A percentile compares a stretch with the other conserved stretches of the same genome.
phyloP scores from a whole-genome alignment of 2,797 vertebrate species.

The Tragelaphus eurycerus region DNA sequence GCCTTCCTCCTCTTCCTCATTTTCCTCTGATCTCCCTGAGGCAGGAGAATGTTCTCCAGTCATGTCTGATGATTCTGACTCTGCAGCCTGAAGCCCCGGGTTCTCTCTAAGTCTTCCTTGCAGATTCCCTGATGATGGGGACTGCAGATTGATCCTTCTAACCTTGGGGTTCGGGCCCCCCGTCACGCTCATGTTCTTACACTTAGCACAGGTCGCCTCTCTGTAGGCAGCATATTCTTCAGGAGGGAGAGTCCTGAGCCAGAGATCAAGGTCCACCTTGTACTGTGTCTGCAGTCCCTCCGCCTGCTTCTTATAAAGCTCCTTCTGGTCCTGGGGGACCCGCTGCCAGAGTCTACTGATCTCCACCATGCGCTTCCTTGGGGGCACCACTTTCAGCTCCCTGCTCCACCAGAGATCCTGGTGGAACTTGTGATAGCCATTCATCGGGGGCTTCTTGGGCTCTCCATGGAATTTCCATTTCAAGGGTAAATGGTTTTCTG shows the following conservation, averaged over 20 bases:
- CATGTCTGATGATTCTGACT: rapidly evolving
- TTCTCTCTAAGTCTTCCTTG: too few relatives aligned
- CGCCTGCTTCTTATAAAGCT: constrained; percentile 42
- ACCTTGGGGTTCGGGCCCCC: background rate
- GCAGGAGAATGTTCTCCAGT: rapidly evolving
- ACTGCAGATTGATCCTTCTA: too few relatives aligned
- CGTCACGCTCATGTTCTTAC: constrained; percentile 86
- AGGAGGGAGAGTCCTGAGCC: too few relatives aligned
- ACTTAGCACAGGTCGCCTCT: constrained; percentile 84
- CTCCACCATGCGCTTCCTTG: background rate
- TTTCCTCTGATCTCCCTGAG: constrained; percentile 75
- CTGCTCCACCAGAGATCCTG: constrained; percentile 92
- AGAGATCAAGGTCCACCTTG: too few relatives aligned
- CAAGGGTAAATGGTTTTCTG: background rate
- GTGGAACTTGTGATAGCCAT: constrained; percentile 96
- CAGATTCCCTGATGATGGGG: too few relatives aligned
- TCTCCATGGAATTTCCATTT: constrained; percentile 88
- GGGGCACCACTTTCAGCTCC: constrained; percentile 84
- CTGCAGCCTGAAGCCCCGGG: too few relatives aligned
- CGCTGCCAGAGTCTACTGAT: constrained; percentile 90
- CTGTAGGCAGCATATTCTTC: too few relatives aligned
- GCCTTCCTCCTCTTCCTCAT: constrained; percentile 79
- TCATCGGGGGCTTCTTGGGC: constrained; percentile 94
- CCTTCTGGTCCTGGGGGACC: constrained; percentile 88
- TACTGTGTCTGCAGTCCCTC: too few relatives aligned